Evolutionary conservation across 2,888 invertebrate species (phyloP).

Genomic region (Andrena bicolor): DNA sequence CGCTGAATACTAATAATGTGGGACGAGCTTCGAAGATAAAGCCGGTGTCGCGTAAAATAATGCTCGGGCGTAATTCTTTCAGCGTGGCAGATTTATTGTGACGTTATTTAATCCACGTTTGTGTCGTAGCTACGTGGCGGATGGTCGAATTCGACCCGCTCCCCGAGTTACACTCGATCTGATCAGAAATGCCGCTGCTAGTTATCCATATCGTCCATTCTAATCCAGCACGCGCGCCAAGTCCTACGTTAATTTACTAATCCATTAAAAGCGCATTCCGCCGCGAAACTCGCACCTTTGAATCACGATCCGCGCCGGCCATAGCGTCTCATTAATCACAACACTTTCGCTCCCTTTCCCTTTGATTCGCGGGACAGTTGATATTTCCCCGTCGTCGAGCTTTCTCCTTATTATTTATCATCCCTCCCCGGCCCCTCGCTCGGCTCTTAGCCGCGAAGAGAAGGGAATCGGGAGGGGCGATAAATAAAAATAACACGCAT

Average conservation of each 20-base stretch:
- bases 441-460: constrained; percentile 5
- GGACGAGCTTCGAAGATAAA: constrained; percentile 37
- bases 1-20: constrained; percentile 45
- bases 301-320: neutral
- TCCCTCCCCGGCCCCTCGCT: constrained; percentile 32
- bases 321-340: constrained; percentile 39
- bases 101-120: constrained; percentile 1
- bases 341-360: neutral
- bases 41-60: constrained; percentile 27
- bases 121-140: neutral
- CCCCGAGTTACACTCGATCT: too few relatives aligned
- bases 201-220: too few relatives aligned
- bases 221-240: too few relatives aligned
- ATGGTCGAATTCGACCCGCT: neutral
- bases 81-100: neutral
- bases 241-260: too few relatives aligned
- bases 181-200: too few relatives aligned
- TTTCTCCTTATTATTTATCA: constrained; percentile 79
- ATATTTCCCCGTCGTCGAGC: constrained; percentile 53
- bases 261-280: too few relatives aligned
- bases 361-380: constrained; percentile 40
- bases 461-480: constrained; percentile 41
- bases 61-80: constrained; percentile 1
- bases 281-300: too few relatives aligned
- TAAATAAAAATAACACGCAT: constrained; percentile 64